Percentiles rank a stretch among this genome's conserved stretches.
phyloP scores from a whole-genome alignment of 1,140 invertebrate species.

The Temnothorax curvispinosus region DNA sequence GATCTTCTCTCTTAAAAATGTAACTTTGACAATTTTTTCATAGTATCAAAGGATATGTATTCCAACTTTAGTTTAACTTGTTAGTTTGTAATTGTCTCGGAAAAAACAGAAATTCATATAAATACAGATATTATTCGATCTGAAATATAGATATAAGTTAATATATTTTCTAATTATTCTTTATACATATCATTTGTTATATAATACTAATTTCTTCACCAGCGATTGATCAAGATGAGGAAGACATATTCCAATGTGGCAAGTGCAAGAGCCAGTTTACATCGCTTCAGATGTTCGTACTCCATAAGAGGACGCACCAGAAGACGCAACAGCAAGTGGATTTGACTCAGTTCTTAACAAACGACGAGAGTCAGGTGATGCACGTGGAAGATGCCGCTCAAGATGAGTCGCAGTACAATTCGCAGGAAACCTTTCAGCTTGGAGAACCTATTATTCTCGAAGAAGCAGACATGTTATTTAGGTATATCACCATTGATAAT shows the following conservation, averaged over 20 bases:
- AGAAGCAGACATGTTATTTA: slow-evolving; percentile 83
- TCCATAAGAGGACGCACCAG: slow-evolving; percentile 87
- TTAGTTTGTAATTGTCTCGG: no score
- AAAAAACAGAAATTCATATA: no score
- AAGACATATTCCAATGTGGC: slow-evolving; percentile 90
- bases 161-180: neutral
- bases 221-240: slow-evolving; percentile 87
- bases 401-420: slow-evolving; percentile 78
- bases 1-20: no score
- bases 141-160: no score
- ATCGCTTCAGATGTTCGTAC: slow-evolving; percentile 86
- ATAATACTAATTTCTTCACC: slow-evolving; percentile 15
- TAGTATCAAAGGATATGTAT: no score
- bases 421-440: slow-evolving; percentile 80
- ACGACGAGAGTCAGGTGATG: slow-evolving; percentile 77
- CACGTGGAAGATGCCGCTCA: slow-evolving; percentile 76
- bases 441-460: slow-evolving; percentile 83
- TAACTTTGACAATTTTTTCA: no score
- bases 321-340: slow-evolving; percentile 82
- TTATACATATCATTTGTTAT: neutral
- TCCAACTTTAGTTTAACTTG: no score
- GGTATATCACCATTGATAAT: slow-evolving; percentile 70
- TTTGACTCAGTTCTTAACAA: slow-evolving; percentile 82
- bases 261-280: slow-evolving; percentile 90
- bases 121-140: no score